Evolutionary conservation across 2,888 invertebrate species (phyloP), one percentile per base, ranked within the genome.

Genomic region (Megastigmus dorsalis): DNA sequence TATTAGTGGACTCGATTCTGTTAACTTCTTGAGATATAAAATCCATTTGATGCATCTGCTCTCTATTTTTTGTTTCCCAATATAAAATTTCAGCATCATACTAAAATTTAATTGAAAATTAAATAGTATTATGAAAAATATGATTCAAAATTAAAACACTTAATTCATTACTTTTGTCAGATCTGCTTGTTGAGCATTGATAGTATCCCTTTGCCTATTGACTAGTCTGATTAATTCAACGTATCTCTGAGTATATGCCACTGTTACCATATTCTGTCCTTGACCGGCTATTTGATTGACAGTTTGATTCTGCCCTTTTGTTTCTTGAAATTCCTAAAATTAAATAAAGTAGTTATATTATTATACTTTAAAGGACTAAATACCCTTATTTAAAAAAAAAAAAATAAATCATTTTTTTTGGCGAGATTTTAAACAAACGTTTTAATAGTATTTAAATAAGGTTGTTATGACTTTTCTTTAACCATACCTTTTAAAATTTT

Each of bases 61-160:
- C 96, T 55, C 95, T 92, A 77, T 95, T 95, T 88, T 95, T 96
- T 74, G 92, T 93, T 89, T 97, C 97, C 93, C 96, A 94, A 87
- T 93, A 96, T 28, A 94, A 93, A 81, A 97, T 97, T 91, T 97
- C 97, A 30, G 95, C 95, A 89, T 97, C 96, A 86, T 92, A 95
- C 95, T 96, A 70, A 59, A 82, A 78, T 75, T 20, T n/a, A 82
- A 78, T 75, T 20, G 9, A 69, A 28, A 23, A 63, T 41, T 45
- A 20, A 48, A 36, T 59, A 4, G 45, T 28, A 20, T 41, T 36
- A 43, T 55, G 10, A 62, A 26, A 23, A 13, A n/a, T 60, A n/a
- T n/a, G n/a, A n/a, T n/a, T n/a, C 13, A 50, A 20, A 2, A 20
- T 41, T 30, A 48, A 33, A 36, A 5, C 6, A 43, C 15, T 66